These are phyloP conservation scores for Rhinichthys klamathensis DNA, from an alignment of 2,113 vertebrate genomes.

Conservation along the genomic window DNA sequence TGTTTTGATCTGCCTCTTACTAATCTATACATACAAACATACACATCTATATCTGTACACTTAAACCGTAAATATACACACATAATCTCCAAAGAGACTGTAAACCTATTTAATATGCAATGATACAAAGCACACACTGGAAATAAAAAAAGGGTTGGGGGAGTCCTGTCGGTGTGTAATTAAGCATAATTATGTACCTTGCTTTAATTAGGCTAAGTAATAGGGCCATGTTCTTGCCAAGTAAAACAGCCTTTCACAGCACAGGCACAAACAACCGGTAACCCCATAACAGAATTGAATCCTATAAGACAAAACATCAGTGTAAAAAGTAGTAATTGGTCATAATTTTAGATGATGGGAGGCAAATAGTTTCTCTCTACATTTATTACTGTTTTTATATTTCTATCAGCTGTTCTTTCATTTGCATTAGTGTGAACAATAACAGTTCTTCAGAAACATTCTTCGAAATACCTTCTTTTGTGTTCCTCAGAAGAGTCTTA, in stretches of 20 bases:
- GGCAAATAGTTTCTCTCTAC: neutral
- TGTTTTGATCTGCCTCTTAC: constrained; percentile 41
- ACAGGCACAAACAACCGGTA: constrained; percentile 59
- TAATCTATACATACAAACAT: constrained; percentile 46
- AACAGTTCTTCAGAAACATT: neutral
- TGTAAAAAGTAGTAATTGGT: neutral
- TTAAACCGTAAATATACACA: constrained; percentile 24
- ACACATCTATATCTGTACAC: constrained; percentile 34
- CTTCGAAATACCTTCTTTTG: neutral
- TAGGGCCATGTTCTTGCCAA: constrained; percentile 64
- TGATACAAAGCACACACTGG: constrained; percentile 54
- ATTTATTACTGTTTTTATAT: neutral
- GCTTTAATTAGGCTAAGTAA: constrained; percentile 66
- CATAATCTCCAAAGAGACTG: constrained; percentile 51
- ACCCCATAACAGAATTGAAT: constrained; percentile 16
- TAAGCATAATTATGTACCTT: constrained; percentile 67
- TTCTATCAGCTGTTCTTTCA: neutral
- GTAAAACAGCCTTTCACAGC: constrained; percentile 66
- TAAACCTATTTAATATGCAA: constrained; percentile 53
- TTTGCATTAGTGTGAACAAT: neutral
- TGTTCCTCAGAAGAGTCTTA: neutral
- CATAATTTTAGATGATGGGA: neutral
- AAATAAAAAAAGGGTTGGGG: constrained; percentile 41
- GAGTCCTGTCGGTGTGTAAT: constrained; percentile 62
- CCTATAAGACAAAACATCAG: neutral